Conservation (phyloP, 2,888 invertebrate species). For the Caprella mutica region DNA sequence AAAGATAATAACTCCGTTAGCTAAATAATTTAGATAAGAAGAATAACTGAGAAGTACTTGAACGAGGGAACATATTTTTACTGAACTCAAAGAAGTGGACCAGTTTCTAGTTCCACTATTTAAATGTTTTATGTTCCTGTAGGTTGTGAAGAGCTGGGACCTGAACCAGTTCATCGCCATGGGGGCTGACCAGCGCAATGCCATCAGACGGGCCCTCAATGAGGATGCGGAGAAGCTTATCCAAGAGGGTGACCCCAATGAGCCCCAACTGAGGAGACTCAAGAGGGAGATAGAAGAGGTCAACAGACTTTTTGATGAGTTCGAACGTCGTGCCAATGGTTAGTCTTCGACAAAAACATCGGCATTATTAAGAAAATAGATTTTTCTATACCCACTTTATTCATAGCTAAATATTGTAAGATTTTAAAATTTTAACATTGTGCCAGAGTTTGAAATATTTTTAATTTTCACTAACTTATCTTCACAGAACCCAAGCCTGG, state of each 20-base stretch:
- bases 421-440: too few relatives aligned
- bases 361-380: too few relatives aligned
- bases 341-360: conserved; percentile 6
- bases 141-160: conserved; percentile 76
- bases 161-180: conserved; percentile 87
- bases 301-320: conserved; percentile 83
- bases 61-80: too few relatives aligned
- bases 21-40: too few relatives aligned
- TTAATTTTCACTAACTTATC: too few relatives aligned
- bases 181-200: conserved; percentile 90
- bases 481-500: conserved; percentile 32
- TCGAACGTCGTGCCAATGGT: conserved; percentile 60
- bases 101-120: too few relatives aligned
- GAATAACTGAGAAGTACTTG: too few relatives aligned
- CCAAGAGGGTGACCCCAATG: conserved; percentile 89
- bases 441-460: neutral
- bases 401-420: too few relatives aligned
- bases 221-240: conserved; percentile 94
- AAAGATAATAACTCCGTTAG: too few relatives aligned
- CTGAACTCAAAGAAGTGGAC: too few relatives aligned
- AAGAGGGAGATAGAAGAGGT: conserved; percentile 89
- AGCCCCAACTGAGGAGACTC: conserved; percentile 76
- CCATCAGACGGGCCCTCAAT: conserved; percentile 84
- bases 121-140: too few relatives aligned
- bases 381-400: too few relatives aligned